Evolutionary conservation across 1,140 invertebrate genomes (phyloP).

Genomic region (Atta cephalotes): DNA sequence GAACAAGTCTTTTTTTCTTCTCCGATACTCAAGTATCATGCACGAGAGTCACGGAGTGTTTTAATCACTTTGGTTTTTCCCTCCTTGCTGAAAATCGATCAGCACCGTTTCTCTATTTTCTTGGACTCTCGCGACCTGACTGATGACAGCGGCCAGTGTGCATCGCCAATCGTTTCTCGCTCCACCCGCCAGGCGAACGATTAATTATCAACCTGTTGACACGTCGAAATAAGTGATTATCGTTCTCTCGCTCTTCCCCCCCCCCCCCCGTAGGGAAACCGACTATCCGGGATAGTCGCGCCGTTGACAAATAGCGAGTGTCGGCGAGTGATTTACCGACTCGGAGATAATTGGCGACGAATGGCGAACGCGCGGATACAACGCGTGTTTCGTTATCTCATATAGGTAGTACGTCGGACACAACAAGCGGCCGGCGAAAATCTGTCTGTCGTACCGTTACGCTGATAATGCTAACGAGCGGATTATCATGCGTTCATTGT

Average conservation of each 20-base stretch:
- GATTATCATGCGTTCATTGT: slow-evolving; percentile 55
- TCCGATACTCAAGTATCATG: not conserved
- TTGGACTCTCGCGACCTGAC: slow-evolving; percentile 2
- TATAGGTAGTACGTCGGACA: not conserved
- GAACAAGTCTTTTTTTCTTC: no score
- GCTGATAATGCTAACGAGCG: slow-evolving; percentile 56
- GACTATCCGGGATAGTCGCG: slow-evolving; percentile 44
- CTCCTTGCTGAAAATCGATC: slow-evolving; percentile 23
- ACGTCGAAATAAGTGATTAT: slow-evolving; percentile 73
- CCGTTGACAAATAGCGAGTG: slow-evolving; percentile 57
- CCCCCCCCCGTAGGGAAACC: slow-evolving; percentile 1
- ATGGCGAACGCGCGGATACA: slow-evolving; percentile 44
- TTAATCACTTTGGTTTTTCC: not conserved
- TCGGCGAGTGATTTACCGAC: slow-evolving; percentile 70
- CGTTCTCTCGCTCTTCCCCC: slow-evolving; percentile 21
- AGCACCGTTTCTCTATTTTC: slow-evolving; percentile 21
- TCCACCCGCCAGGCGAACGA: slow-evolving; percentile 40
- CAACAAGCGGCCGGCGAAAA: slow-evolving; percentile 44
- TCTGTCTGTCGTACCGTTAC: slow-evolving; percentile 69
- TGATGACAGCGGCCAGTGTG: slow-evolving; percentile 6
- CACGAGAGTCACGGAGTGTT: not conserved
- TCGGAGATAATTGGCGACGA: slow-evolving; percentile 67
- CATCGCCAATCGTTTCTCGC: slow-evolving; percentile 41
- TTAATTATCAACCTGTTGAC: slow-evolving; percentile 74
- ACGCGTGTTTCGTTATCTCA: slow-evolving; percentile 65